These are phyloP conservation scores for Trichopria drosophilae DNA, from an alignment of 2,888 invertebrate species.

Conservation along the genomic window DNA sequence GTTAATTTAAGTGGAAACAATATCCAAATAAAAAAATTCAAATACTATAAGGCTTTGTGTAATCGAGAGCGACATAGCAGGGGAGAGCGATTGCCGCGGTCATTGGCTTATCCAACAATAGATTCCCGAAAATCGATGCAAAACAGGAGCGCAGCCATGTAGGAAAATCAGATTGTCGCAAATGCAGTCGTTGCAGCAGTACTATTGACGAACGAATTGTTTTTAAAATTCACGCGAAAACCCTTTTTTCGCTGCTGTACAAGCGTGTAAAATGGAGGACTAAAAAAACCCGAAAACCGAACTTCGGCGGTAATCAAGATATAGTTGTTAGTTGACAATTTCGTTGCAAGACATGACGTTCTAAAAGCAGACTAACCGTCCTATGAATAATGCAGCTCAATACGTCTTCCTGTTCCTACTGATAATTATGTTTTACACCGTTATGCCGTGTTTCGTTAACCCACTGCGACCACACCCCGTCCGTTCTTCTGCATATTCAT, in stretches of 20 bases:
- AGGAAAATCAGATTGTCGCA: constrained; percentile 34
- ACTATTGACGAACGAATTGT: too few species aligned
- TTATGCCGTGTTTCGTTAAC: constrained; percentile 54
- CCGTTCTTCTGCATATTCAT: constrained; percentile 52
- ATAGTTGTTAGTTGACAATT: constrained; percentile 45
- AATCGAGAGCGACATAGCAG: too few species aligned
- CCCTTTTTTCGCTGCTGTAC: too few species aligned
- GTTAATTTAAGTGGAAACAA: too few species aligned
- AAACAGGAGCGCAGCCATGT: constrained; percentile 26
- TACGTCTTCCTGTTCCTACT: constrained; percentile 49
- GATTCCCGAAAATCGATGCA: constrained; percentile 35
- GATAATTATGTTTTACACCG: constrained; percentile 56
- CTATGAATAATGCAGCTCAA: constrained; percentile 53
- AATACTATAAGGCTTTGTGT: too few species aligned
- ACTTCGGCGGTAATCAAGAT: too few species aligned
- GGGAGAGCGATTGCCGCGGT: constrained; percentile 31
- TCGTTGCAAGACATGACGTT: constrained; percentile 40
- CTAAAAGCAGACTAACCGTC: constrained; percentile 48
- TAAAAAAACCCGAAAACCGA: too few species aligned
- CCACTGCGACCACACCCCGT: constrained; percentile 42
- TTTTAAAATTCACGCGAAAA: too few species aligned
- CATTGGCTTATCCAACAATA: constrained; percentile 37
- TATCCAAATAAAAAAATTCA: too few species aligned
- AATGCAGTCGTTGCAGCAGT: too few species aligned
- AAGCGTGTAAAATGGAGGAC: too few species aligned